phyloP scores from a whole-genome alignment of 2,113 vertebrate genomes.

The Martes martes region DNA sequence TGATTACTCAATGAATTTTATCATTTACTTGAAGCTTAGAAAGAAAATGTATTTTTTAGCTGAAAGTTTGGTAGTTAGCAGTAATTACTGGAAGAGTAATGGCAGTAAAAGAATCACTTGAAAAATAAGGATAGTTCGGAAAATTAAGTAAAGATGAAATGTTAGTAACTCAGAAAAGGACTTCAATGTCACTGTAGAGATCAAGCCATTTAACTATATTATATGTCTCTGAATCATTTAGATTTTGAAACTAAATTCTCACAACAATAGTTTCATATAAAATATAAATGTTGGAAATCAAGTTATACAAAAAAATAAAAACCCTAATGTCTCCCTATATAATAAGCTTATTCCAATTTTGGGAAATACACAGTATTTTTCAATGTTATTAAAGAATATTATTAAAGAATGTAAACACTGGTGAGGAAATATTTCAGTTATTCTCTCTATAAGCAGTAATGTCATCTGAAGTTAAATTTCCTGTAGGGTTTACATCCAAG shows the following conservation, averaged over 20 bases:
- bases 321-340: neutral
- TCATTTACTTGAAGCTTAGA: neutral
- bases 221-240: neutral
- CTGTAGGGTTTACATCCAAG: neutral
- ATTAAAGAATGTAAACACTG: neutral
- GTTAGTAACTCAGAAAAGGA: neutral
- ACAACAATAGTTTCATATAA: neutral
- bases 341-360: neutral
- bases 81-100: neutral
- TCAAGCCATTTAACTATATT: neutral
- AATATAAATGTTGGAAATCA: neutral
- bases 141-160: neutral
- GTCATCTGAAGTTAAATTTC: neutral
- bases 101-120: neutral
- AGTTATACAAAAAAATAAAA: neutral
- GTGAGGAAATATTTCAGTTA: neutral
- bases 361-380: neutral
- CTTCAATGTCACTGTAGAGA: neutral
- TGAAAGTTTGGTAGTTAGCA: neutral
- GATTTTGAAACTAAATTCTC: neutral
- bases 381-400: neutral
- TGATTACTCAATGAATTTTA: neutral
- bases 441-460: neutral
- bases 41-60: neutral
- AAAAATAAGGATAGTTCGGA: neutral